A percentile compares a stretch with the other conserved stretches of the same genome.
These are phyloP conservation scores for Ariolimax columbianus DNA, from an alignment of 2,888 invertebrate genomes.

Conservation along the genomic window DNA sequence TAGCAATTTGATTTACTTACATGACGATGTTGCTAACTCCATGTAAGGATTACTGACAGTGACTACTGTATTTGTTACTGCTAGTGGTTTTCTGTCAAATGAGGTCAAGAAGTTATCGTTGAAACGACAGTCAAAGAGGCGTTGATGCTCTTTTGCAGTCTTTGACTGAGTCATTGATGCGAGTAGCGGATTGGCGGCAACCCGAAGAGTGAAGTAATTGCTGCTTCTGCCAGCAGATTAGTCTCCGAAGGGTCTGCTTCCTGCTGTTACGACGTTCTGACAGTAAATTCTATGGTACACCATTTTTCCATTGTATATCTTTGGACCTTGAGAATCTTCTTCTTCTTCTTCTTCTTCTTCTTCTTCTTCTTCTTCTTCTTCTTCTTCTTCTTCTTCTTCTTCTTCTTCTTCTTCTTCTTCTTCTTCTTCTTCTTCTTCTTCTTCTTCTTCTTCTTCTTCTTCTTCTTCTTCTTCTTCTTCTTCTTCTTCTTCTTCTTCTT, in stretches of 20 bases:
- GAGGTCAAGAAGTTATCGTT: neutral
- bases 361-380: neutral
- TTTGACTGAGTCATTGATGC: conserved; percentile 38
- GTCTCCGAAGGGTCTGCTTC: conserved; percentile 38
- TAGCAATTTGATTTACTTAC: no score
- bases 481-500: conserved; percentile 11
- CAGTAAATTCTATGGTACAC: neutral
- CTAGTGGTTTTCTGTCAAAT: neutral
- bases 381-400: neutral
- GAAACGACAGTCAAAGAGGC: neutral
- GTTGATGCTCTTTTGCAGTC: neutral
- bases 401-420: conserved; percentile 3
- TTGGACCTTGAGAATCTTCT: no score
- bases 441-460: conserved; percentile 2
- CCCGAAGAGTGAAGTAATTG: conserved; percentile 48
- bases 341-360: neutral
- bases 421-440: neutral
- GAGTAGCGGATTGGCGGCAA: conserved; percentile 40
- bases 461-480: conserved; percentile 11
- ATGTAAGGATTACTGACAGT: no score
- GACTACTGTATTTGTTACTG: no score
- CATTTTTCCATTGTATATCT: neutral
- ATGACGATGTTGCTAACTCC: no score
- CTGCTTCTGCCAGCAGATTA: conserved; percentile 47
- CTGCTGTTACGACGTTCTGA: conserved; percentile 20